phyloP scores from a whole-genome alignment of 2,113 vertebrate species.

The Morphnarchus princeps region DNA sequence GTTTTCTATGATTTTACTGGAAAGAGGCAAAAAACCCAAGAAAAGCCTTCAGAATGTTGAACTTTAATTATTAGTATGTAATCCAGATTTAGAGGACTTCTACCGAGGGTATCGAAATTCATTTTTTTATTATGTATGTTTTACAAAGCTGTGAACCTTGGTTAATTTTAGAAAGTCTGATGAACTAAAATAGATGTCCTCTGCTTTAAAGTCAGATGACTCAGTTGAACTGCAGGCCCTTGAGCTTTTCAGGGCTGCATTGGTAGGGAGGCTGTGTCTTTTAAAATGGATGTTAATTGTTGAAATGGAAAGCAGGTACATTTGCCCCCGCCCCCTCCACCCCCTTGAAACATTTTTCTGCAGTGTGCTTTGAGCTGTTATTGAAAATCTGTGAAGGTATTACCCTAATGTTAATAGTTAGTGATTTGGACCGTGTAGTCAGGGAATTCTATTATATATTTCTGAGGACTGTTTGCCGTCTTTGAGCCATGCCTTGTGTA shows the following conservation, averaged over 20 bases:
- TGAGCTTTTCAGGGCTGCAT: background rate
- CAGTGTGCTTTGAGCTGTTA: background rate
- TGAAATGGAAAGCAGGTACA: background rate
- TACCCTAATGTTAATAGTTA: background rate
- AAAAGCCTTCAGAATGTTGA: background rate
- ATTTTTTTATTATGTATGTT: background rate
- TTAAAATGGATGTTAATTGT: background rate
- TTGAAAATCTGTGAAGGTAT: background rate
- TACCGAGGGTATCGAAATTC: background rate
- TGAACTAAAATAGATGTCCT: constrained; percentile 48
- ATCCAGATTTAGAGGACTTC: background rate
- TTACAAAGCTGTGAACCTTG: background rate
- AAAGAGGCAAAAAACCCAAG: background rate
- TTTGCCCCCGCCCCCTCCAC: background rate
- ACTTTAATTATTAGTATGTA: background rate
- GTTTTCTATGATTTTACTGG: background rate
- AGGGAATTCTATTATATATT: background rate
- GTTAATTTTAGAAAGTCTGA: constrained; percentile 40
- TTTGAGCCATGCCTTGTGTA: background rate
- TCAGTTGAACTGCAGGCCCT: background rate
- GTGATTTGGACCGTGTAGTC: background rate
- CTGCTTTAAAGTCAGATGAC: constrained; percentile 8
- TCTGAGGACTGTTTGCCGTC: background rate
- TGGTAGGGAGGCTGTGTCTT: background rate
- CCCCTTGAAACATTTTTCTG: background rate